Evolutionary conservation across 2,797 vertebrate genomes (phyloP).

Genomic region (Ceryle rudis): DNA sequence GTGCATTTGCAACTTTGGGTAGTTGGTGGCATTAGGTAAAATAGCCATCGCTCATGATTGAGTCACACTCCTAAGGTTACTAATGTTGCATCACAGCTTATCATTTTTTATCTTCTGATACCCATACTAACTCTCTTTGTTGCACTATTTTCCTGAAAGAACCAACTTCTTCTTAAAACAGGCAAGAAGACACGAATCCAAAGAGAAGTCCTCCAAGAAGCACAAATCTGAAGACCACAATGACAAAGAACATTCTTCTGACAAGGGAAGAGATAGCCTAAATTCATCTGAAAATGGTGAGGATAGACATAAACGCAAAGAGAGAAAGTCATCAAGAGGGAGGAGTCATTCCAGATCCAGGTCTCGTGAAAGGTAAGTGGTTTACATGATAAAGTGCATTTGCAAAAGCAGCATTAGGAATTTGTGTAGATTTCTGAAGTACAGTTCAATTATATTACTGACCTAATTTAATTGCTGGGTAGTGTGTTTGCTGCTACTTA

Average conservation of each 20-base stretch:
- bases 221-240: slow-evolving; percentile 89
- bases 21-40: slow-evolving; percentile 71
- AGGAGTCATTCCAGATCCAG: slow-evolving; percentile 92
- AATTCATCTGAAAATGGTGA: slow-evolving; percentile 93
- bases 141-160: slow-evolving; percentile 99
- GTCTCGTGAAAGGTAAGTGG: slow-evolving; percentile 90
- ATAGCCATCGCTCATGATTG: slow-evolving; percentile 67
- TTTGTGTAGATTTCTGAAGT: neutral
- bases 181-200: slow-evolving; percentile 95
- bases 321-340: slow-evolving; percentile 87
- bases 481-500: neutral
- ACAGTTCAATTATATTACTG: neutral
- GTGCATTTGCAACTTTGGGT: slow-evolving; percentile 66
- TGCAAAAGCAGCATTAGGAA: neutral
- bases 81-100: slow-evolving; percentile 87
- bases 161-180: slow-evolving; percentile 99
- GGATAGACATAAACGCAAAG: slow-evolving; percentile 92
- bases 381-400: neutral
- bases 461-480: neutral
- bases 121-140: slow-evolving; percentile 99
- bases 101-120: slow-evolving; percentile 83
- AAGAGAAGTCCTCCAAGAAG: slow-evolving; percentile 92
- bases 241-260: slow-evolving; percentile 86
- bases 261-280: slow-evolving; percentile 89
- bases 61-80: slow-evolving; percentile 83